Base-by-base conservation (phyloP, 2,113 vertebrate species). In the Trematocara unimaculatum region DNA sequence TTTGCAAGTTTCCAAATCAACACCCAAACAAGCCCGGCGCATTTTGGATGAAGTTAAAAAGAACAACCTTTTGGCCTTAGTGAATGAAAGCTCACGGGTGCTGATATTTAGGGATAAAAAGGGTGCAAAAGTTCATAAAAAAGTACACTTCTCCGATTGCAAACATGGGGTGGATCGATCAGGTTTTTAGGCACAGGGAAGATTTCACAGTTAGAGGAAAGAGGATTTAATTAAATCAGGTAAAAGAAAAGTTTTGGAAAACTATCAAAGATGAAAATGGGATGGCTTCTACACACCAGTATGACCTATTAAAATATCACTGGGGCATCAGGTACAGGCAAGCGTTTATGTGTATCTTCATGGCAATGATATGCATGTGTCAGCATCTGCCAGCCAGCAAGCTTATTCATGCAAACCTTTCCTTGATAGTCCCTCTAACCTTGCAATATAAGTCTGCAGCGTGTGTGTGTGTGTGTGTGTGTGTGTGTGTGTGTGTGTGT, bases 261-360 rank as follows among this genome's bases (percentile, higher is more conserved):
- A 45, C 13, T 72, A 40, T 35, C 33, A 18, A 64, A 13, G 38
- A 40, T 67, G 31, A 35, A 64, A 64, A 64, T 18, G 9, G 15
- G 58, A 18, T 62, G 35, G n/a, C 12, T 42, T 26, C 13, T 42
- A 26, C 70, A 77, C 23, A 18, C 23, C 0, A 0, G 26, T 31
- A 31, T 49, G 42, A 18, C 2, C 70, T 31, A 18, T 77, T 31
- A 31, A 49, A 23, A 77, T 47, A 74, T 29, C 42, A 49, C 70
- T 18, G 42, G 6, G 70, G 70, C 14, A 18, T 77, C 70, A 77
- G 42, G 42, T 49, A 49, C 8, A 17, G 70, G 70, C 70, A 77
- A 29, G 67, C 1, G 10, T 74, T 47, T 49, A 49, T 72, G 20
- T 72, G 40, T 45, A 26, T 49, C 15, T 29, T 74, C 9, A 5